phyloP scores from a whole-genome alignment of 2,113 vertebrate genomes.

The Dendrocopos noguchii region DNA sequence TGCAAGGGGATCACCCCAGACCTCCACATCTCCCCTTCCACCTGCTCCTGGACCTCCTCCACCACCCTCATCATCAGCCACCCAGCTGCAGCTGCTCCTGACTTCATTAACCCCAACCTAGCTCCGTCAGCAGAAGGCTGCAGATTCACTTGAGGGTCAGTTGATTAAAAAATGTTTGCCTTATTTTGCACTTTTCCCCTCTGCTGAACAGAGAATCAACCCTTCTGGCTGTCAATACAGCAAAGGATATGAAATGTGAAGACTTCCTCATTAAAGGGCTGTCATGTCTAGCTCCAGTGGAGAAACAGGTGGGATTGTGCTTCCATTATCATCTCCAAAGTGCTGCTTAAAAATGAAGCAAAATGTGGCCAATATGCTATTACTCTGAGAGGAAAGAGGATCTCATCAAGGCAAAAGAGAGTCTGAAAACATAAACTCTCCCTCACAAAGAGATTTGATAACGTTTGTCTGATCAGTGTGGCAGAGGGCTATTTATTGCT shows the following conservation, averaged over 20 bases:
- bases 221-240: neutral
- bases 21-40: neutral
- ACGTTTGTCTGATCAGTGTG: slow-evolving; percentile 11
- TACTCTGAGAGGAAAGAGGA: slow-evolving; percentile 23
- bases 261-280: slow-evolving; percentile 36
- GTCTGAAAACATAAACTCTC: slow-evolving; percentile 2
- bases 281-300: slow-evolving; percentile 17
- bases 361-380: neutral
- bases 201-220: neutral
- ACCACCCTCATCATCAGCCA: neutral
- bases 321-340: slow-evolving; percentile 25
- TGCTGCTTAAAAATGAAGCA: slow-evolving; percentile 51
- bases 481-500: slow-evolving; percentile 40
- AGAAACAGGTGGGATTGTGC: slow-evolving; percentile 16
- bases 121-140: neutral
- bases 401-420: neutral
- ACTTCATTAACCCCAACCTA: neutral
- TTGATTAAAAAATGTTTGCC: neutral
- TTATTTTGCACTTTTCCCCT: neutral
- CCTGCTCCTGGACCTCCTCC: neutral
- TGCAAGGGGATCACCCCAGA: fast-evolving
- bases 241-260: slow-evolving; percentile 33
- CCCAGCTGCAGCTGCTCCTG: neutral
- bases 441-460: slow-evolving; percentile 25
- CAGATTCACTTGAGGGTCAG: neutral